Evolutionary conservation across 2,113 vertebrate species (phyloP).

Genomic region (Caranx ignobilis): DNA sequence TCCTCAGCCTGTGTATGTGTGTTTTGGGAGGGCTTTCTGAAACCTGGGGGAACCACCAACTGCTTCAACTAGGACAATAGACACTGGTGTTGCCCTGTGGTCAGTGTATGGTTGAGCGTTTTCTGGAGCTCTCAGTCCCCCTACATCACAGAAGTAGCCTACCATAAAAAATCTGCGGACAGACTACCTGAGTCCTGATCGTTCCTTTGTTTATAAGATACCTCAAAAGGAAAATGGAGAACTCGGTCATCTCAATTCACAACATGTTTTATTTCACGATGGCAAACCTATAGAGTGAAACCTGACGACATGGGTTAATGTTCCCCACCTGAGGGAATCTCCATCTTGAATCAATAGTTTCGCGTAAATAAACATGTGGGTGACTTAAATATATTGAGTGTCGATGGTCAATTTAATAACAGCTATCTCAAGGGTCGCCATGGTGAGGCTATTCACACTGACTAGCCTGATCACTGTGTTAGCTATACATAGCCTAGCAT

Average conservation of each 20-base stretch:
- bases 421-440: not conserved
- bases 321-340: not conserved
- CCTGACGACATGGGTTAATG: not conserved
- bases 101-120: not conserved
- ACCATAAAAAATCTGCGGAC: not conserved
- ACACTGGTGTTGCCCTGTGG: not conserved
- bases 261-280: too few species aligned
- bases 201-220: not conserved
- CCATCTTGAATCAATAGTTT: not conserved
- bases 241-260: too few species aligned
- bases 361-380: not conserved
- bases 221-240: too few species aligned
- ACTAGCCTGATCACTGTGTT: slow-evolving; percentile 18
- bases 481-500: slow-evolving; percentile 53
- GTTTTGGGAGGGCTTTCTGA: too few species aligned
- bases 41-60: too few species aligned
- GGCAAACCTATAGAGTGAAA: not conserved
- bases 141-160: not conserved
- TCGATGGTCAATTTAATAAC: not conserved
- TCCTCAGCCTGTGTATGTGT: not conserved
- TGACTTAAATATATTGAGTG: not conserved
- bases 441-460: slow-evolving; percentile 14
- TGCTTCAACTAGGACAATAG: not conserved
- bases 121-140: not conserved
- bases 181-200: too few species aligned